Evolutionary conservation across 2,888 invertebrate genomes (phyloP).

Genomic region (Trachelus troglodyta): DNA sequence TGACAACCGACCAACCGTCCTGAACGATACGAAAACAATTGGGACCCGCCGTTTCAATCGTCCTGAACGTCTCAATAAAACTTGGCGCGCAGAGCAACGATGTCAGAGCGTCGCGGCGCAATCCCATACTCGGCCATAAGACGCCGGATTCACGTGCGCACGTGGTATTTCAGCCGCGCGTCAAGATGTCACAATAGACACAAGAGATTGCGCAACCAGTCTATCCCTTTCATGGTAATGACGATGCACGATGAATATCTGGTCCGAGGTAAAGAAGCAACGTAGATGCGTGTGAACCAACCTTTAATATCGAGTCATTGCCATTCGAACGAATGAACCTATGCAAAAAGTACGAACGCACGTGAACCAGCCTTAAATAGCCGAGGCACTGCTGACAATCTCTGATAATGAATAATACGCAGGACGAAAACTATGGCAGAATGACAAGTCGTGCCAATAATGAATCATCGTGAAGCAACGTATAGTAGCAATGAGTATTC

Average conservation of each 20-base stretch:
- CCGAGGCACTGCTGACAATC: not conserved
- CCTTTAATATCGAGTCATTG: not conserved
- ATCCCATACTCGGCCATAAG: not conserved
- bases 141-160: not conserved
- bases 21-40: not conserved
- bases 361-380: not conserved
- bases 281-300: not conserved
- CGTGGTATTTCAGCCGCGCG: not conserved
- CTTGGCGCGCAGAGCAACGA: not conserved
- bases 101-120: not conserved
- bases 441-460: not conserved
- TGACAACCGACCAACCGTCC: not conserved
- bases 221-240: not conserved
- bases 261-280: not conserved
- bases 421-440: not conserved
- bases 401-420: not conserved
- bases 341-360: not conserved
- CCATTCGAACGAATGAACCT: not conserved
- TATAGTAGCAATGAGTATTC: not conserved
- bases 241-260: not conserved
- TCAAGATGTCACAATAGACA: not conserved
- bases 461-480: not conserved
- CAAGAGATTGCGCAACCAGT: not conserved
- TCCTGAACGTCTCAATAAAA: not conserved
- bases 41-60: not conserved